A percentile compares a stretch with the other conserved stretches of the same genome.
These are phyloP conservation scores for Hydrophis major DNA, from an alignment of 2,797 vertebrate species.

Conservation along the genomic window DNA sequence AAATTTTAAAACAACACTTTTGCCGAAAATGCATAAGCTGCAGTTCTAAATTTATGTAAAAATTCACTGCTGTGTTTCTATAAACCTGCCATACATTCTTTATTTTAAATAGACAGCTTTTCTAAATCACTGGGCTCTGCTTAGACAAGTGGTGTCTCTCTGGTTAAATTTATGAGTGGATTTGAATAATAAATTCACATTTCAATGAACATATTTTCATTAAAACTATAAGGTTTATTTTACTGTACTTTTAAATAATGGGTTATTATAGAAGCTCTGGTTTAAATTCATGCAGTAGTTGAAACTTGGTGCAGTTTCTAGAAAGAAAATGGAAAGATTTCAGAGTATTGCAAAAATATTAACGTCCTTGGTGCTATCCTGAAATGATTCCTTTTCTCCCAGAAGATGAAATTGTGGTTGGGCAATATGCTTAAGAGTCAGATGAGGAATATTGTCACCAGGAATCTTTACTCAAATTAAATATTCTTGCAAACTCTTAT, in stretches of 20 bases:
- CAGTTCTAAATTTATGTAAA: constrained; percentile 81
- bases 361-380: constrained; percentile 59
- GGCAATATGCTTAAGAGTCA: constrained; percentile 47
- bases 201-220: constrained; percentile 85
- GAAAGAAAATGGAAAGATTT: constrained; percentile 68
- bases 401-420: constrained; percentile 46
- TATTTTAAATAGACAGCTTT: constrained; percentile 85
- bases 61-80: constrained; percentile 78
- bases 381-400: constrained; percentile 60
- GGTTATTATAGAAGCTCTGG: constrained; percentile 79
- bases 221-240: constrained; percentile 82
- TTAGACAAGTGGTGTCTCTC: constrained; percentile 81
- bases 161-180: constrained; percentile 81
- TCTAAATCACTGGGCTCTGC: constrained; percentile 81
- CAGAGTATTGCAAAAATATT: constrained; percentile 48
- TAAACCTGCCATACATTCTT: constrained; percentile 84
- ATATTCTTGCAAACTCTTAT: constrained; percentile 21
- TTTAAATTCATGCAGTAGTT: constrained; percentile 76
- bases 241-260: constrained; percentile 84
- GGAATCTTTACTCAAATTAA: constrained; percentile 9
- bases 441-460: constrained; percentile 5
- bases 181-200: constrained; percentile 86
- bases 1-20: constrained; percentile 68
- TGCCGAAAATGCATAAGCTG: constrained; percentile 75
- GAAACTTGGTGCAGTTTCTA: constrained; percentile 73